Base-by-base conservation (phyloP, 2,797 vertebrate genomes). In the Alca torda region DNA sequence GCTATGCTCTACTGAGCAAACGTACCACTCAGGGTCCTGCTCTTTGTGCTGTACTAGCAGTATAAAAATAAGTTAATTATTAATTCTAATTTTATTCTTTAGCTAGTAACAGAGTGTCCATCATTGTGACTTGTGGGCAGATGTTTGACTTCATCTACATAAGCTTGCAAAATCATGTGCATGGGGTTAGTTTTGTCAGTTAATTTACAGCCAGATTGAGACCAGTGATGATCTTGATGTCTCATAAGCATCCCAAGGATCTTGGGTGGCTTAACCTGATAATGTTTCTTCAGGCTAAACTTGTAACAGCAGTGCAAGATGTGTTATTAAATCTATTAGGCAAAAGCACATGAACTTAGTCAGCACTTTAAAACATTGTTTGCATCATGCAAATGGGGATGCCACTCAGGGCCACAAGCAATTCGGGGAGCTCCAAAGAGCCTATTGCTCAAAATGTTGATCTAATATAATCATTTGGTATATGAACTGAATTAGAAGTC, bases 11-110 rank as follows among this genome's bases (percentile, higher is more conserved):
- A 28, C 50, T 31, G 30, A 56, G 79, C 33, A 19, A 60, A 48
- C 0, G 1, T 16, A 41, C 5, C 24, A 13, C 57, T 31, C 46
- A 25, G 54, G 26, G 30, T 18, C 8, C 23, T 11, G 0, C 39
- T 33, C 60, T 77, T 18, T 3, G 77, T 13, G 30, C 46, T 64
- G 51, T 61, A 35, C 31, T 51, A 77, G n/a, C 35, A 24, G 39
- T n/a, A 50, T 16, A 16, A 54, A 70, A 61, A 8, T 7, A 37
- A 48, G 10, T 76, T 8, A 12, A 28, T 30, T 20, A 7, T 12
- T n/a, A 24, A 82, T 63, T 70, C 48, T 57, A 23, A 11, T 17
- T 73, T 30, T 14, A 37, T 56, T 87, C 48, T 18, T 13, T 26
- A 57, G 30, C 65, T 82, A 81, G 7, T 19, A 35, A 41, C 4